Evolutionary conservation across 2,888 invertebrate species (phyloP), one percentile per base, ranked within the genome.

Genomic region (Melolontha melolontha): DNA sequence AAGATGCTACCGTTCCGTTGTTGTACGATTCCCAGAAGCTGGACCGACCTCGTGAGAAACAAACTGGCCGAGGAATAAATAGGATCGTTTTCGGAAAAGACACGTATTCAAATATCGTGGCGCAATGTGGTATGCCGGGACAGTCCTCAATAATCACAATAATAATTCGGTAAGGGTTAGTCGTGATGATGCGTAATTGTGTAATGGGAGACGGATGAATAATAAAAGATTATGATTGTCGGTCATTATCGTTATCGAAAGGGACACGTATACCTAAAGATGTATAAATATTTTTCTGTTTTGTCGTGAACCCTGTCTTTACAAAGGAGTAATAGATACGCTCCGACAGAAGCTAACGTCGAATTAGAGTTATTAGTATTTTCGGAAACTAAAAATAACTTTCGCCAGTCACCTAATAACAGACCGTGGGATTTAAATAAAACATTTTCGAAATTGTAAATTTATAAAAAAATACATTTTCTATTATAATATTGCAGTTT

Each of bases 181-280:
- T 59, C 47, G 44, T 47, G 59, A 59, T 59, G 59, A 59, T 59
- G 59, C 59, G 59, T 59, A 59, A 59, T 59, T 59, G 59, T 34
- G 44, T 59, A 59, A 59, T 59, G 14, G 59, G 40, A 27, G 59
- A 8, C 44, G 27, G 7, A 29, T 59, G 27, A 59, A 59, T 59
- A 59, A 59, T 59, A 22, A 29, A 59, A 10, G 44, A 44, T 54
- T 22, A 29, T 59, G 59, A 59, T 59, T 59, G 34, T 29, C 59
- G 14, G 44, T 59, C 44, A 59, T 59, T 59, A 59, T 59, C 44
- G 6, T 34, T 34, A 59, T 44, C 29, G 44, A 44, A 29, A 59
- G 44, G 59, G 59, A 59, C 59, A 59, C 59, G 59, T 59, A 59
- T 44, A 5, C 44, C 59, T 44, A 47, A 59, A 27, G 59, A 12